phyloP scores from a whole-genome alignment of 2,113 vertebrate genomes.

The Jaculus jaculus region DNA sequence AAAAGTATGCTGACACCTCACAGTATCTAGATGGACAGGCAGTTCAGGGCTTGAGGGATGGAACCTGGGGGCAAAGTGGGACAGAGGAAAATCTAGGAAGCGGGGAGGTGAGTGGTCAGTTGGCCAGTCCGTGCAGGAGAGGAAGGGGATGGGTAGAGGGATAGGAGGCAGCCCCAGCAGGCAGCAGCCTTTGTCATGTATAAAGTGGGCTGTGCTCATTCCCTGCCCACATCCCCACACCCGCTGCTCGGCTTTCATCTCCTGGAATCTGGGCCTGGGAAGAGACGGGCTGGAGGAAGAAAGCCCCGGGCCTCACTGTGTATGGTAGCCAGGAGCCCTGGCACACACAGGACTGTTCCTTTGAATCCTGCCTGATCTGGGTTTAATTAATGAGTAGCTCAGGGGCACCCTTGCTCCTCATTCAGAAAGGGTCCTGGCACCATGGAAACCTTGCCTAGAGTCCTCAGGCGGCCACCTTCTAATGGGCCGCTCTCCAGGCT shows the following conservation, averaged over 20 bases:
- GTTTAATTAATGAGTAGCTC: conserved; percentile 45
- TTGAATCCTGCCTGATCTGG: conserved; percentile 43
- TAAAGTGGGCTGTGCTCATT: not conserved
- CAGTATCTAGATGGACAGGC: not conserved
- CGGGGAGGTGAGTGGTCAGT: too few species aligned
- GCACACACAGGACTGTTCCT: not conserved
- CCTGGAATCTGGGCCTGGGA: not conserved
- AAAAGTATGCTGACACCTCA: fast-evolving
- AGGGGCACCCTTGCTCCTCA: not conserved
- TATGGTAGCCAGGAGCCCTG: not conserved
- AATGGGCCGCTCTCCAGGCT: not conserved
- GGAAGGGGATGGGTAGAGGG: not conserved
- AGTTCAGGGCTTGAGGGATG: not conserved
- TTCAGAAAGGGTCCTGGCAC: conserved; percentile 35
- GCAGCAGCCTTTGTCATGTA: not conserved
- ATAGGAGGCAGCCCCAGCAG: not conserved
- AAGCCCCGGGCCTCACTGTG: not conserved
- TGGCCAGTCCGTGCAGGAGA: not conserved
- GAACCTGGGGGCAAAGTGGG: not conserved
- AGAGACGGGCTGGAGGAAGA: not conserved
- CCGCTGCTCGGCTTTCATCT: conserved; percentile 13
- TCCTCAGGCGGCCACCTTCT: not conserved
- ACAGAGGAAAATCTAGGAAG: not conserved
- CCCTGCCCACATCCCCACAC: not conserved
- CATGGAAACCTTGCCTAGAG: conserved; percentile 57